Percentiles rank a stretch among this genome's conserved stretches.
phyloP scores from a whole-genome alignment of 2,888 invertebrate genomes.

The Julus scandinavius region DNA sequence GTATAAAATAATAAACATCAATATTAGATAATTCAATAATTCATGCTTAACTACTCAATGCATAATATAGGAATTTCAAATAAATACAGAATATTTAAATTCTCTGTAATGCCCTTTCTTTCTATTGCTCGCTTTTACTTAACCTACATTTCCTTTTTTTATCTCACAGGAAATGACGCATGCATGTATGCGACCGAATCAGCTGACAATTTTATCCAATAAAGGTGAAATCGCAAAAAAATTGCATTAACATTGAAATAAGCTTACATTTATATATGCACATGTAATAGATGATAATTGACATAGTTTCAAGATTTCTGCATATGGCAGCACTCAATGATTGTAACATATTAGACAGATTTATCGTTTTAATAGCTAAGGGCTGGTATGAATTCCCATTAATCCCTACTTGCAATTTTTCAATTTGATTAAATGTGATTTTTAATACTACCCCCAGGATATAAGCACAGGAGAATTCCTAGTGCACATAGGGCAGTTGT shows the following conservation, averaged over 20 bases:
- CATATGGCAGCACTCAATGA: neutral
- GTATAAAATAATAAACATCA: too few species aligned
- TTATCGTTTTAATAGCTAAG: too few species aligned
- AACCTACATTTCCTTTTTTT: neutral
- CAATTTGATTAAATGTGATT: neutral
- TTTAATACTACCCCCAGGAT: too few species aligned
- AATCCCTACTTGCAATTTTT: neutral
- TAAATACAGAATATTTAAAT: too few species aligned
- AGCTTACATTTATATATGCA: neutral
- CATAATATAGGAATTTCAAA: too few species aligned
- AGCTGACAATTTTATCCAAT: neutral
- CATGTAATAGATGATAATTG: neutral
- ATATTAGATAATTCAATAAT: too few species aligned
- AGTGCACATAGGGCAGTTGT: neutral
- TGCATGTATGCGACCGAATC: neutral
- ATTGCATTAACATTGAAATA: neutral
- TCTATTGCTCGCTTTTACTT: neutral
- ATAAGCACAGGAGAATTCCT: too few species aligned
- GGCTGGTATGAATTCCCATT: too few species aligned
- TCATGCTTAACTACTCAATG: too few species aligned
- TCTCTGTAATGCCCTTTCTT: neutral
- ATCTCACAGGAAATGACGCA: constrained; percentile 22
- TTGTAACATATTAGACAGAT: too few species aligned
- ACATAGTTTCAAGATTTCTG: neutral
- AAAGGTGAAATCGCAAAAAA: neutral